These are phyloP conservation scores for Lithophane semibrunnea DNA, from an alignment of 2,888 invertebrate species.

Conservation along the genomic window DNA sequence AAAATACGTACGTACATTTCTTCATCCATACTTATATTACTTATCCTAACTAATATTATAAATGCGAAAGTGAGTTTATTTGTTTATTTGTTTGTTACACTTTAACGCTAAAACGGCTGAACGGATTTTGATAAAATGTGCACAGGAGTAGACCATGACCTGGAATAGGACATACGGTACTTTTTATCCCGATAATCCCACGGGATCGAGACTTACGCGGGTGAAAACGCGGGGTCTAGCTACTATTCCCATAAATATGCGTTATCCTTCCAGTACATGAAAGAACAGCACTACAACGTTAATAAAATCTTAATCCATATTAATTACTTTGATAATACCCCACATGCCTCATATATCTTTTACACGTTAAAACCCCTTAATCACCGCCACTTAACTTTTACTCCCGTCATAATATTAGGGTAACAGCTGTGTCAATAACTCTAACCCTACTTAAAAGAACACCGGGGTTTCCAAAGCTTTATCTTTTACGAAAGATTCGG, in stretches of 20 bases:
- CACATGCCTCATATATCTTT: conserved; percentile 30
- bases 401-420: neutral
- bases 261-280: neutral
- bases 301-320: conserved; percentile 8
- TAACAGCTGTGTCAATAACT: conserved; percentile 42
- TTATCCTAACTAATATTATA: no score
- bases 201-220: no score
- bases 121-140: no score
- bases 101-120: no score
- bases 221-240: no score
- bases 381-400: conserved; percentile 39
- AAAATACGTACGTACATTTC: neutral
- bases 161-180: no score
- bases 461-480: conserved; percentile 16
- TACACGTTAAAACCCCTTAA: conserved; percentile 24
- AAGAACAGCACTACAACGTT: neutral
- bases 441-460: conserved; percentile 11
- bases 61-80: no score
- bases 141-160: no score
- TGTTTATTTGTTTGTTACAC: no score
- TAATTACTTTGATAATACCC: conserved; percentile 3
- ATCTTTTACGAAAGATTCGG: conserved; percentile 33
- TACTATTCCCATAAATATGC: no score
- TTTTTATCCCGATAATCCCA: no score
- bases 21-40: no score